Conservation (phyloP, 2,888 invertebrate species). For the Philaethria dido region DNA sequence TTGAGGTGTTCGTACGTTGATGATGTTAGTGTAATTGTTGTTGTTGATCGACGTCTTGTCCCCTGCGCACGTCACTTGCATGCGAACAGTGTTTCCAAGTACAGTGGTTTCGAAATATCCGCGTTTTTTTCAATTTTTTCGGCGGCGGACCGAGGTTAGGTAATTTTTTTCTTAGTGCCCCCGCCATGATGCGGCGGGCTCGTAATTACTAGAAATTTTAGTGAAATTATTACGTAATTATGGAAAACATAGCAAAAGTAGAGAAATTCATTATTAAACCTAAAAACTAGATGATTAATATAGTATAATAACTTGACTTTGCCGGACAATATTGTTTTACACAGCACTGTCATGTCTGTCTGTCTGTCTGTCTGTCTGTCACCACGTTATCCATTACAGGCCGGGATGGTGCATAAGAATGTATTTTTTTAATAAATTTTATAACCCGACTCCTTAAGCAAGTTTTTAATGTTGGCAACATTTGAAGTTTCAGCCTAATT, state of each 20-base stretch:
- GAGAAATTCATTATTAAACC: slow-evolving; percentile 74
- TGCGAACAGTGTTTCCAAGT: slow-evolving; percentile 67
- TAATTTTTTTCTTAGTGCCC: slow-evolving; percentile 53
- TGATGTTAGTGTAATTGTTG: slow-evolving; percentile 64
- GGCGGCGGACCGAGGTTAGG: slow-evolving; percentile 66
- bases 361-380: slow-evolving; percentile 53
- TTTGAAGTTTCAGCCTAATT: slow-evolving; percentile 23
- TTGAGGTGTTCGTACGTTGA: slow-evolving; percentile 66
- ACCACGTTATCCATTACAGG: slow-evolving; percentile 51
- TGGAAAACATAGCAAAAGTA: slow-evolving; percentile 69
- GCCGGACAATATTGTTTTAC: slow-evolving; percentile 78
- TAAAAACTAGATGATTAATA: slow-evolving; percentile 75
- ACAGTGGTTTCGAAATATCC: too few species aligned
- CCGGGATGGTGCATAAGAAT: slow-evolving; percentile 65
- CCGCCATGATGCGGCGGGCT: slow-evolving; percentile 44
- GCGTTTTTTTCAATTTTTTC: slow-evolving; percentile 67
- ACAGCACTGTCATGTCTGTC: slow-evolving; percentile 70
- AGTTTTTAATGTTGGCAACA: slow-evolving; percentile 32
- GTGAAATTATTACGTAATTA: slow-evolving; percentile 69
- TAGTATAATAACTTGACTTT: slow-evolving; percentile 74
- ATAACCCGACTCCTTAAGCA: slow-evolving; percentile 49
- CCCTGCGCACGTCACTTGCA: slow-evolving; percentile 72
- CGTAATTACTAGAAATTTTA: slow-evolving; percentile 72
- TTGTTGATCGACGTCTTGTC: slow-evolving; percentile 56
- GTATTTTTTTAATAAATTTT: slow-evolving; percentile 70